These are phyloP conservation scores for Porites lutea DNA, from an alignment of 64 coral and sea anemone species.

Conservation along the genomic window DNA sequence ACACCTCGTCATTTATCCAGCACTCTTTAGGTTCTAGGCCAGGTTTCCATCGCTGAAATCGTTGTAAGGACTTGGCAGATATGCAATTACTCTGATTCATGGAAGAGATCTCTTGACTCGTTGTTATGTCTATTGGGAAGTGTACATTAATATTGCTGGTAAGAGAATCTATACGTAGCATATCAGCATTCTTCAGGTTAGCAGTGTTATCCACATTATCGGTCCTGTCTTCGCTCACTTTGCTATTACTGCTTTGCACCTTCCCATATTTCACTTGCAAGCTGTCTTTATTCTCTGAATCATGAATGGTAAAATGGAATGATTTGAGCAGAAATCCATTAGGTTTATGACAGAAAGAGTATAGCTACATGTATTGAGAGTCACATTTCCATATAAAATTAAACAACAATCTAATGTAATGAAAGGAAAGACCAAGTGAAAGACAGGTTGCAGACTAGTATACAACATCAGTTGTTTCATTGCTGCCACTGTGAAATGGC, in stretches of 20 bases:
- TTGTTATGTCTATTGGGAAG: constrained; percentile 11
- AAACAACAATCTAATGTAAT: too few relatives aligned
- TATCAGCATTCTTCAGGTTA: not conserved
- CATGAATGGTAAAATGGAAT: not conserved
- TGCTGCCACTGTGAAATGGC: too few relatives aligned
- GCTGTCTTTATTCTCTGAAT: not conserved
- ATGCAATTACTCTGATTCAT: constrained; percentile 29
- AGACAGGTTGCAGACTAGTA: too few relatives aligned
- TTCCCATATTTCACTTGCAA: not conserved
- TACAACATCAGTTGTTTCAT: too few relatives aligned
- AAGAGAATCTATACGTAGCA: not conserved
- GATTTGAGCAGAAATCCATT: too few relatives aligned
- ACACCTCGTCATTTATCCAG: constrained; percentile 26
- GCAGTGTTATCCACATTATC: not conserved
- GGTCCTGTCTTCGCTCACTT: not conserved
- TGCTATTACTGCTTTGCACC: not conserved
- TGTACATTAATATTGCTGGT: not conserved
- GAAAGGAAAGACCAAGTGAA: too few relatives aligned
- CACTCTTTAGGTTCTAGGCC: not conserved
- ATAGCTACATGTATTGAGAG: too few relatives aligned
- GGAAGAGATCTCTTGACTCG: not conserved
- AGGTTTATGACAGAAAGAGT: too few relatives aligned
- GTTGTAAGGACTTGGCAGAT: not conserved
- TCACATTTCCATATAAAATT: too few relatives aligned
- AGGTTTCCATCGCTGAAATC: constrained; percentile 33